Evolutionary conservation across 2,888 invertebrate species (phyloP).

Genomic region (Heliconius ethilla): DNA sequence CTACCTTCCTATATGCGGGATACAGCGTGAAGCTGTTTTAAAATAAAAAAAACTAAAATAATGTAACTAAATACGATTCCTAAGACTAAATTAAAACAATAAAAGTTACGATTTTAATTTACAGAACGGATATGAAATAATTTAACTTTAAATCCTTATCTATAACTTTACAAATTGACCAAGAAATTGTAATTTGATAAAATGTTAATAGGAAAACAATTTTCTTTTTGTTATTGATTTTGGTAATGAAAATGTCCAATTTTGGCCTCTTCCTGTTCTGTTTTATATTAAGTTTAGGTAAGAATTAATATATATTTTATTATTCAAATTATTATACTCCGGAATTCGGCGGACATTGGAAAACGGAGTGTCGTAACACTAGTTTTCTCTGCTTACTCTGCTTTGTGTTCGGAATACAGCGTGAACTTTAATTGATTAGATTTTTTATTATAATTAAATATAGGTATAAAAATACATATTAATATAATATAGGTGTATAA

Average conservation of each 20-base stretch:
- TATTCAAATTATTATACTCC: neutral
- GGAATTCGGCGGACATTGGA: too few species aligned
- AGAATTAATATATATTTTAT: constrained; percentile 13
- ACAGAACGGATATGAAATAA: constrained; percentile 20
- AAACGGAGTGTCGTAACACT: too few species aligned
- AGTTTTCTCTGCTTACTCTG: too few species aligned
- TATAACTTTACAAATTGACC: constrained; percentile 33
- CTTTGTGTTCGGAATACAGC: too few species aligned
- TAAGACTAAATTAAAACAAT: neutral
- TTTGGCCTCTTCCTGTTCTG: constrained; percentile 24
- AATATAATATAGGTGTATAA: too few species aligned
- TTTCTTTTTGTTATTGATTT: constrained; percentile 32
- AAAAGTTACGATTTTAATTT: constrained; percentile 14
- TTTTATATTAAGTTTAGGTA: constrained; percentile 44
- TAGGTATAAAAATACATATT: too few species aligned
- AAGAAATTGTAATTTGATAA: constrained; percentile 40
- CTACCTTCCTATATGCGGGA: neutral
- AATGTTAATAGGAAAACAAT: constrained; percentile 29
- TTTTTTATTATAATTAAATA: too few species aligned
- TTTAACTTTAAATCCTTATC: constrained; percentile 9
- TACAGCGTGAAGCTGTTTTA: neutral
- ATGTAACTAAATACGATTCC: neutral
- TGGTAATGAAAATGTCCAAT: constrained; percentile 39
- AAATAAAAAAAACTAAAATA: neutral
- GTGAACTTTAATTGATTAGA: too few species aligned